Evolutionary conservation across 2,113 vertebrate species (phyloP).

Genomic region (Pelodiscus sinensis): DNA sequence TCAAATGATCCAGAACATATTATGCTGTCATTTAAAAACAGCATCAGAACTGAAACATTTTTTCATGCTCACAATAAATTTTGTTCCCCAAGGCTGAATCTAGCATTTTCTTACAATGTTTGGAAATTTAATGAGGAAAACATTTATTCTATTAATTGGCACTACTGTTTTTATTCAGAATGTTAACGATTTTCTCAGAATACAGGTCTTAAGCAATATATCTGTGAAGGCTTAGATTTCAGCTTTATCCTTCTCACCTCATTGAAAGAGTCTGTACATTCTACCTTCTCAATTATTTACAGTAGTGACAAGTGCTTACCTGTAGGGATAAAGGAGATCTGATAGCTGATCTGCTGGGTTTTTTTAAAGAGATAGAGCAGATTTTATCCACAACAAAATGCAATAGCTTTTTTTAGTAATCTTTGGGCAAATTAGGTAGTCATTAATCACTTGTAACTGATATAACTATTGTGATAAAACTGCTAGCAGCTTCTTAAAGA

Average conservation of each 20-base stretch:
- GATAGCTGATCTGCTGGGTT: not conserved
- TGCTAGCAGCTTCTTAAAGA: not conserved
- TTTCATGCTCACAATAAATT: slow-evolving; percentile 78
- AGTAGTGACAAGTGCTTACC: not conserved
- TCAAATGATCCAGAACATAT: slow-evolving; percentile 94
- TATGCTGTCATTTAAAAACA: slow-evolving; percentile 89
- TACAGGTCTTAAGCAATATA: not conserved
- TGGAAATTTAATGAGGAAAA: slow-evolving; percentile 63
- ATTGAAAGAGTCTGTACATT: not conserved
- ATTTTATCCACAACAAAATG: not conserved
- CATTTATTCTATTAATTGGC: slow-evolving; percentile 75
- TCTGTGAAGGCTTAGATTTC: slow-evolving; percentile 4
- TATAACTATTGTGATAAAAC: not conserved
- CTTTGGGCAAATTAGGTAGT: not conserved
- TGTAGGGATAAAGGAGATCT: not conserved
- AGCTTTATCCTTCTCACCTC: not conserved
- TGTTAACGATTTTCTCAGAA: slow-evolving; percentile 3
- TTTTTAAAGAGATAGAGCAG: not conserved
- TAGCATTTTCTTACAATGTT: slow-evolving; percentile 79
- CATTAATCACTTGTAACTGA: not conserved
- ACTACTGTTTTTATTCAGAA: slow-evolving; percentile 40
- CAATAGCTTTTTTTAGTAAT: not conserved
- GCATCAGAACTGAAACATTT: slow-evolving; percentile 77
- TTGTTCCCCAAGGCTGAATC: slow-evolving; percentile 77
- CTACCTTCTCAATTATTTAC: not conserved